Evolutionary conservation across 2,113 vertebrate genomes (phyloP).

Genomic region (Leucosticte australis): DNA sequence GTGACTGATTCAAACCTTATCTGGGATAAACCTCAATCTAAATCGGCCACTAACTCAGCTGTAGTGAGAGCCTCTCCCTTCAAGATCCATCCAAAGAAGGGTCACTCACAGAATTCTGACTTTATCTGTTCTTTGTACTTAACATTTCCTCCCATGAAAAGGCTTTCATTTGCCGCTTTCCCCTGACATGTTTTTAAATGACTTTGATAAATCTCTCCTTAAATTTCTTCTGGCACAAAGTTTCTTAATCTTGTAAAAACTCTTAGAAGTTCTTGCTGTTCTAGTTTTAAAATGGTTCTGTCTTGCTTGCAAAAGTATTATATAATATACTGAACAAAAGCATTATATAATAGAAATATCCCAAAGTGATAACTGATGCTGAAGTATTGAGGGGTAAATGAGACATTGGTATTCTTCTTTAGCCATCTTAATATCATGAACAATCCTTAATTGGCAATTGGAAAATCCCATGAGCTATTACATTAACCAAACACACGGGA

Average conservation of each 20-base stretch:
- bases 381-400: neutral
- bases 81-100: neutral
- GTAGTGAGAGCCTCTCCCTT: neutral
- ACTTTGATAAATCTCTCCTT: neutral
- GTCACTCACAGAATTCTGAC: neutral
- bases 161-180: neutral
- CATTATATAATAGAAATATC: neutral
- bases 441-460: neutral
- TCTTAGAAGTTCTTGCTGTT: neutral
- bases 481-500: neutral
- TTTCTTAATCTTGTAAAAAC: neutral
- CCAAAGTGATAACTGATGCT: neutral
- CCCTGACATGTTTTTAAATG: neutral
- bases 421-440: neutral
- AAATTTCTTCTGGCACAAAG: neutral
- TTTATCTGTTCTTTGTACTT: neutral
- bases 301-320: neutral
- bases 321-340: neutral
- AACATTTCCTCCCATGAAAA: neutral
- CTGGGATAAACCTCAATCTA: neutral
- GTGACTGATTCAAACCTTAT: neutral
- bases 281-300: neutral
- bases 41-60: neutral
- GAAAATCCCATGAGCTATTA: neutral
- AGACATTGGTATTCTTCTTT: neutral